Conservation (phyloP, 2,888 invertebrate species). For the Drosophila percnosoma region DNA sequence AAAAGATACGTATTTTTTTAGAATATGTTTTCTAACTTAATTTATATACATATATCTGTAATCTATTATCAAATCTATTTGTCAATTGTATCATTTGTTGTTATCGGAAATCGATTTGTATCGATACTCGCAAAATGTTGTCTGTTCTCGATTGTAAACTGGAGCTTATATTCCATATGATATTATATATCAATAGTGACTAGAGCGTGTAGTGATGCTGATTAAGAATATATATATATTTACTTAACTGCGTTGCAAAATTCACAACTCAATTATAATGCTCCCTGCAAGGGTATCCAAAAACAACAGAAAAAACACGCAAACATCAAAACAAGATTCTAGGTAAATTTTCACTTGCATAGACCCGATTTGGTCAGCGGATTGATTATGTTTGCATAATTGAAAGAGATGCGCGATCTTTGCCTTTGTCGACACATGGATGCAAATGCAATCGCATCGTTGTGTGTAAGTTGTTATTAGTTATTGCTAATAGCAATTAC, state of each 20-base stretch:
- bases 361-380: not conserved
- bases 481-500: slow-evolving; percentile 47
- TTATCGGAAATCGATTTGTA: too few relatives aligned
- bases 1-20: not conserved
- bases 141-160: too few relatives aligned
- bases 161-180: too few relatives aligned
- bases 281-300: not conserved
- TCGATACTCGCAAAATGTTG: too few relatives aligned
- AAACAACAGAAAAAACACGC: not conserved
- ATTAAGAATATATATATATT: not conserved
- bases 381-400: slow-evolving; percentile 1
- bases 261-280: not conserved
- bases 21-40: not conserved
- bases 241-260: too few relatives aligned
- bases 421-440: not conserved
- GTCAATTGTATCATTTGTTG: too few relatives aligned
- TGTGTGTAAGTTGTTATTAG: slow-evolving; percentile 40
- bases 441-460: slow-evolving; percentile 25
- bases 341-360: not conserved
- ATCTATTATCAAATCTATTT: too few relatives aligned
- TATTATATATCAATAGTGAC: too few relatives aligned
- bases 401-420: slow-evolving; percentile 18
- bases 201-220: not conserved
- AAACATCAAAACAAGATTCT: not conserved
- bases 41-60: not conserved